Base-by-base conservation (phyloP, 2,113 vertebrate species). In the Dolichallabes microphthalmus region DNA sequence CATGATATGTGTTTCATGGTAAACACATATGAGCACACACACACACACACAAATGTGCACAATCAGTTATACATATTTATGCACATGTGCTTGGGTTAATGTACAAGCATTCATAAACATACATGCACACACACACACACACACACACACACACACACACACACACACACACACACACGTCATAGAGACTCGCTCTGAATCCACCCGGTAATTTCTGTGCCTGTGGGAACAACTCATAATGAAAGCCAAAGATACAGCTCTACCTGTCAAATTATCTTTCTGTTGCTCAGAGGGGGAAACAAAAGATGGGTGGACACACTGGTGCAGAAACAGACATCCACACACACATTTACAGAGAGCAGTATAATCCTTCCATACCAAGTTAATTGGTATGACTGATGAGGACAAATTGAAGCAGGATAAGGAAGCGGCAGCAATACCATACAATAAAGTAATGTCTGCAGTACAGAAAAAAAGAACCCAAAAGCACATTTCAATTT, bases 181-280 rank as follows among this genome's bases (percentile, higher is more conserved):
- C 66, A 80, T n/a, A 61, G n/a, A 74, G 76, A 80, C 55, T 78
- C 35, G 32, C 57, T 78, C 39, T 69, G 71, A 55, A 83, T 82
- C 82, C 69, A 86, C 85, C 66, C 15, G 45, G 45, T 57, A 69
- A 76, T 81, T 83, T 71, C 78, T 79, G 14, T 45, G 88, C 88
- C 88, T 25, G 75, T 61, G 66, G 83, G 82, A 87, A 85, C 68
- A 89, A 82, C 60, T 78, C 80, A 57, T 87, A 89, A 89, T 85
- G 64, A 84, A 89, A 88, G 85, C 61, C 74, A 79, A 86, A 89
- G 79, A 71, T 87, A 78, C 57, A 83, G 74, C 64, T 80, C 69
- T 83, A 80, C 74, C 88, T 80, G 83, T 85, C 86, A 89, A 85
- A 89, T 85, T 87, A 79, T 83, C 85, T 82, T 86, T 85, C 55